These are phyloP conservation scores for Tinea pellionella DNA, from an alignment of 2,888 invertebrate genomes.

Conservation along the genomic window DNA sequence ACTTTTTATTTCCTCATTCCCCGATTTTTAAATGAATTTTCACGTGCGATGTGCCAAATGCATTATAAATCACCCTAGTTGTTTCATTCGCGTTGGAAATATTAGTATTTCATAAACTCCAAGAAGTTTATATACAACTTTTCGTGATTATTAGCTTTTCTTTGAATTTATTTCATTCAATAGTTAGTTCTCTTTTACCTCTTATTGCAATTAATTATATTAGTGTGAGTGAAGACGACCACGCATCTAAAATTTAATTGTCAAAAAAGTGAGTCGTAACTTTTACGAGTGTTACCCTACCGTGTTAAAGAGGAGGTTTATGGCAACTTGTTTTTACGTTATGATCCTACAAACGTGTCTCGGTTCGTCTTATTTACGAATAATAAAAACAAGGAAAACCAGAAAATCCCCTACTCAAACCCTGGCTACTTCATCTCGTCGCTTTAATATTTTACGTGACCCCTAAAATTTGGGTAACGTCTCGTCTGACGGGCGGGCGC, in stretches of 20 bases:
- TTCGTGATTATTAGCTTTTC: neutral
- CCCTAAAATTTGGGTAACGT: constrained; percentile 24
- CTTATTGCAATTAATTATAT: neutral
- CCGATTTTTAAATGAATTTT: constrained; percentile 27
- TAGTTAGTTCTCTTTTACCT: too few species aligned
- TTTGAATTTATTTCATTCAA: too few species aligned
- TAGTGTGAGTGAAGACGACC: neutral
- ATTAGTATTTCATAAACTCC: neutral
- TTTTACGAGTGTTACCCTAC: constrained; percentile 41
- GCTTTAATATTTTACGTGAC: constrained; percentile 68
- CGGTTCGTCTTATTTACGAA: constrained; percentile 58
- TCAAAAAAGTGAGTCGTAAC: constrained; percentile 25
- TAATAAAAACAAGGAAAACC: constrained; percentile 67
- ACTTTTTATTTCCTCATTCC: constrained; percentile 29
- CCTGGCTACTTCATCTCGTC: constrained; percentile 65
- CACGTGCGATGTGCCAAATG: constrained; percentile 25
- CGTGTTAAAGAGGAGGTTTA: constrained; percentile 40
- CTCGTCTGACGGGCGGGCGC: constrained; percentile 45
- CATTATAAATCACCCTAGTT: constrained; percentile 17
- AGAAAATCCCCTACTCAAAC: constrained; percentile 35
- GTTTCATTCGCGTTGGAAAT: neutral
- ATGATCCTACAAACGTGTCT: constrained; percentile 53
- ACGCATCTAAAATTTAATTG: constrained; percentile 13
- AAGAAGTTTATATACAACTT: neutral
- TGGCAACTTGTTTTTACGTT: constrained; percentile 52